phyloP scores from a whole-genome alignment of 2,797 vertebrate genomes.

The Schizopygopsis malacanthus region DNA sequence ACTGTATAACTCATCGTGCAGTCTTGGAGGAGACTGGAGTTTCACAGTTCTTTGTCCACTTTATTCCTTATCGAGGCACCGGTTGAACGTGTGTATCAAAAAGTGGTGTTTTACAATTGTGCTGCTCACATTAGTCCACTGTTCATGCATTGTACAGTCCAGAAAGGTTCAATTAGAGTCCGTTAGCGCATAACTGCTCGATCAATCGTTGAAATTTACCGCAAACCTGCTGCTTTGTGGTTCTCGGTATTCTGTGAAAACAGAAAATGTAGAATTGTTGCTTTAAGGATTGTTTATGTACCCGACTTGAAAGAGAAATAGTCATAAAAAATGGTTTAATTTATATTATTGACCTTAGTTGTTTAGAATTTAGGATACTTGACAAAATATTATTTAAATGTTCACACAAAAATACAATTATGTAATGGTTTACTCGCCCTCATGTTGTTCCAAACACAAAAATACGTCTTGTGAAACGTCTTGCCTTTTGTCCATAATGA shows the following conservation, averaged over 20 bases:
- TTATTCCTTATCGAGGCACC: conserved; percentile 16
- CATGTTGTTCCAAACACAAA: neutral
- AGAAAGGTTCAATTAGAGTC: neutral
- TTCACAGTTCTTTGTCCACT: conserved; percentile 20
- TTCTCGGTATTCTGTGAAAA: neutral
- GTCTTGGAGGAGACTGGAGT: neutral
- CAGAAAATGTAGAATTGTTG: neutral
- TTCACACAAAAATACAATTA: neutral
- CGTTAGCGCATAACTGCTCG: neutral
- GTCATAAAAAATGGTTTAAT: neutral
- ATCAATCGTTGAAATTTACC: neutral
- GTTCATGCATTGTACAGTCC: neutral
- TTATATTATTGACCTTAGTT: neutral
- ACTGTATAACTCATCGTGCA: neutral
- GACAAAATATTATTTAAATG: neutral
- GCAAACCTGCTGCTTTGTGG: neutral
- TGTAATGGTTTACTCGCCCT: neutral
- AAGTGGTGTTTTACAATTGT: neutral
- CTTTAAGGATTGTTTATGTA: neutral
- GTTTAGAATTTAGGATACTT: neutral
- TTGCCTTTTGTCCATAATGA: neutral
- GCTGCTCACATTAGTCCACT: neutral
- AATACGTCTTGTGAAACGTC: neutral
- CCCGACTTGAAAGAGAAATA: neutral
- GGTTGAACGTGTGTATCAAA: conserved; percentile 22